Evolutionary conservation across 2,888 invertebrate genomes (phyloP).

Genomic region (Platycheirus rosarum): DNA sequence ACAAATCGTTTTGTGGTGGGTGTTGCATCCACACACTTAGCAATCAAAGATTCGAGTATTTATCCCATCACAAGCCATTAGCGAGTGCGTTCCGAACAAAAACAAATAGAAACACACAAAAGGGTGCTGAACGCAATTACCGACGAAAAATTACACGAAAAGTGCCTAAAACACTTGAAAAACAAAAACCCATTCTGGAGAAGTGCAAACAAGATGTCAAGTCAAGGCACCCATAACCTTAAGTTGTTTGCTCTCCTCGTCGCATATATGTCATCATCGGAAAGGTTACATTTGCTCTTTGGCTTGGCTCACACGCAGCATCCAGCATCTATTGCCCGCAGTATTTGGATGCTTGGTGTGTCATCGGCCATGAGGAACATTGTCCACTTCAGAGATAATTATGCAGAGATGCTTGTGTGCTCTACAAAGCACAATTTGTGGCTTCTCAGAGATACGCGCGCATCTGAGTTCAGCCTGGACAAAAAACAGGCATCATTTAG

Average conservation of each 20-base stretch:
- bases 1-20: slow-evolving; percentile 66
- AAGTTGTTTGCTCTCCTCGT: slow-evolving; percentile 30
- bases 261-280: slow-evolving; percentile 59
- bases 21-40: slow-evolving; percentile 51
- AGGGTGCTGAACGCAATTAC: slow-evolving; percentile 59
- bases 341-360: slow-evolving; percentile 17
- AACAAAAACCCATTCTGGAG: slow-evolving; percentile 64
- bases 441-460: slow-evolving; percentile 68
- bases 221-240: slow-evolving; percentile 42
- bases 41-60: slow-evolving; percentile 55
- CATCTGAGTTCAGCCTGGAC: slow-evolving; percentile 30
- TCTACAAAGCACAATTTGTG: slow-evolving; percentile 74
- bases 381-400: slow-evolving; percentile 74
- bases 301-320: slow-evolving; percentile 60
- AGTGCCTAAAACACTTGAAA: slow-evolving; percentile 63
- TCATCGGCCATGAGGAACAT: slow-evolving; percentile 49
- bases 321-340: slow-evolving; percentile 32
- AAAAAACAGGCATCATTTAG: slow-evolving; percentile 58
- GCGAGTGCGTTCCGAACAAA: slow-evolving; percentile 65
- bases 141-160: slow-evolving; percentile 52
- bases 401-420: slow-evolving; percentile 74
- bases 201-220: slow-evolving; percentile 65
- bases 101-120: slow-evolving; percentile 19
- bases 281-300: slow-evolving; percentile 62
- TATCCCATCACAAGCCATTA: slow-evolving; percentile 68